Base-by-base conservation (phyloP, 2,797 vertebrate genomes). In the Alcedo quadribrachys region DNA sequence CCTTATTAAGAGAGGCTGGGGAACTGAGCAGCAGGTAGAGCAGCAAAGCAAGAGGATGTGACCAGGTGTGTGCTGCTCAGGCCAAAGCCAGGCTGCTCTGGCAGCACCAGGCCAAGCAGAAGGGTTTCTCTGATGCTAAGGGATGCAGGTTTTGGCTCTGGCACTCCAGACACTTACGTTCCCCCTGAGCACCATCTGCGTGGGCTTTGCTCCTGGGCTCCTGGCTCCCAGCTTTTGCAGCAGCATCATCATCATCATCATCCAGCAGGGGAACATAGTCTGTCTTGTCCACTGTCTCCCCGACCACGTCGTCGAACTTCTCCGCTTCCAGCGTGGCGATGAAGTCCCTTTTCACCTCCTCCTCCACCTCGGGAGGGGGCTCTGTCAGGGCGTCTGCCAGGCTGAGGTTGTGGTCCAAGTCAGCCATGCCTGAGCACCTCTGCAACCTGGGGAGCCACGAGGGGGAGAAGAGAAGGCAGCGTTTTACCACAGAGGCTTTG, bases 261-360 rank as follows among this genome's bases (percentile, higher is more conserved):
- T 99, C 99, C 96, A 99, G 97, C 53, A 99, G 98, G 3, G 99
- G 99, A 94, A 98, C 97, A 19, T 98, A 99, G 93, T 99, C 98
- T 1, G 98, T 98, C 96, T 99, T 99, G 28, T 98, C 98, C 27
- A 99, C 98, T 0, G 97, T 99, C 97, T 99, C 99, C 15, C 99
- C 99, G 2, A 99, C 98, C 95, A 98, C 96, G 25, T 99, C 99
- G 0, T 99, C 98, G 13, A 98, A 99, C 12, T 98, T 61, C 97
- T 99, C 99, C 0, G 98, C 98, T 97, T 99, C 99, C 96, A 99
- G 96, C 1, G 98, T 96, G 61, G 98, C 98, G 5, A 99, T 98
- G 73, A 99, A 99, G 96, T 99, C 99, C 74, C 98, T 97, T 85
- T 99, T 97, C 96, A 99, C 98, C 80, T 97, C 97, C 40, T 98